Conservation (phyloP, 1,140 invertebrate genomes). For the Teleogryllus occipitalis region DNA sequence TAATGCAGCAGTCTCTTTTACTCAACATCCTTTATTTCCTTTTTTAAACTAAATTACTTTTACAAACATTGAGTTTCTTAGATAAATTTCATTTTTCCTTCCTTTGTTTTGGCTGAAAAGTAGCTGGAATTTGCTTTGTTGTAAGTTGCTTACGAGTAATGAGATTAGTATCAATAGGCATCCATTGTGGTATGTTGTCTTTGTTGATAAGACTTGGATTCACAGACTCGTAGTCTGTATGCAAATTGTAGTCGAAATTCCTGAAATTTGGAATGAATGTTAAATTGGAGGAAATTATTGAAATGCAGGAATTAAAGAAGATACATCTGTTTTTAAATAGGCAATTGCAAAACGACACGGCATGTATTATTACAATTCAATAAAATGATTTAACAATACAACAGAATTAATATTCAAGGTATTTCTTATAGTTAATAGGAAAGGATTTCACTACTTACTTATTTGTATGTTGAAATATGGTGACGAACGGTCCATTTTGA, state of each 20-base stretch:
- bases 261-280: neutral
- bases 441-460: neutral
- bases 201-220: neutral
- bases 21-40: no score
- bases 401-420: neutral
- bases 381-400: neutral
- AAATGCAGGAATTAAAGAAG: neutral
- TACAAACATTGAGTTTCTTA: no score
- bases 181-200: conserved; percentile 26
- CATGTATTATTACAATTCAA: no score
- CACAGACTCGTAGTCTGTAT: neutral
- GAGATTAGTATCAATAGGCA: conserved; percentile 32
- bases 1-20: conserved; percentile 14
- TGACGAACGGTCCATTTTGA: conserved; percentile 21
- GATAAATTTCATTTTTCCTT: no score
- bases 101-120: conserved; percentile 28
- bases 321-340: no score
- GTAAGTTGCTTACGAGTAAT: conserved; percentile 30
- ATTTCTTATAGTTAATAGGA: neutral
- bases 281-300: neutral
- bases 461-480: neutral
- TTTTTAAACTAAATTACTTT: no score
- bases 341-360: neutral
- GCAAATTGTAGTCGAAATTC: neutral
- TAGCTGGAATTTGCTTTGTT: conserved; percentile 30